A percentile compares a stretch with the other conserved stretches of the same genome.
phyloP scores from a whole-genome alignment of 2,888 invertebrate genomes.

The Luperina nickerlii region DNA sequence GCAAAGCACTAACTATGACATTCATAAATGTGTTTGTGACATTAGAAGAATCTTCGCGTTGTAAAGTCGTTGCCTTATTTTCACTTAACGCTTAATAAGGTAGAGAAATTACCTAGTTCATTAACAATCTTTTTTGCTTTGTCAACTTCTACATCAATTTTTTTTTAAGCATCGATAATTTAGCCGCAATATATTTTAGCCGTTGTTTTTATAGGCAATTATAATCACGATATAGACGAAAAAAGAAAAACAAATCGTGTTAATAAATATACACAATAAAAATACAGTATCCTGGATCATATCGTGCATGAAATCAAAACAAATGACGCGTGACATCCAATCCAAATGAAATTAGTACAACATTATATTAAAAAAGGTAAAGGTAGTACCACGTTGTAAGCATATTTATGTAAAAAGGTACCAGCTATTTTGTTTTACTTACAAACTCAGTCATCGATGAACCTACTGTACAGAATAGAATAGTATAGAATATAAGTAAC shows the following conservation, averaged over 20 bases:
- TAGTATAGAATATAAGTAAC: too few relatives aligned
- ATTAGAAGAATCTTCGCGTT: conserved; percentile 21
- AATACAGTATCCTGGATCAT: not conserved
- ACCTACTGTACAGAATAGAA: not conserved
- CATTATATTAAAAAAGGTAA: too few relatives aligned
- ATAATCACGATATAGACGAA: not conserved
- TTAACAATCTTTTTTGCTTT: not conserved
- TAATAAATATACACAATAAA: conserved; percentile 1
- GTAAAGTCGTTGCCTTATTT: conserved; percentile 3
- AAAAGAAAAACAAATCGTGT: conserved; percentile 5
- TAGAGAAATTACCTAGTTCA: not conserved
- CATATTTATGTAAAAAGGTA: not conserved
- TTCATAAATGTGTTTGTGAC: conserved; percentile 30
- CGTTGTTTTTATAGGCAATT: conserved; percentile 4
- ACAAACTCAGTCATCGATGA: not conserved
- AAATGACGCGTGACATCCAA: conserved; percentile 9
- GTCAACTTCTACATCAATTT: not conserved
- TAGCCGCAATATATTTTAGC: not conserved
- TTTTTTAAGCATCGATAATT: conserved; percentile 1
- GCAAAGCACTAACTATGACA: conserved; percentile 57
- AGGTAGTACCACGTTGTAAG: not conserved
- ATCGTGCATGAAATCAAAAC: conserved; percentile 13
- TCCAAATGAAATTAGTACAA: not conserved
- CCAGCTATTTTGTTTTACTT: conserved; percentile 13
- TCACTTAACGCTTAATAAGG: not conserved